phyloP scores from a whole-genome alignment of 2,797 vertebrate genomes.

The Brachyrhaphis roseni region DNA sequence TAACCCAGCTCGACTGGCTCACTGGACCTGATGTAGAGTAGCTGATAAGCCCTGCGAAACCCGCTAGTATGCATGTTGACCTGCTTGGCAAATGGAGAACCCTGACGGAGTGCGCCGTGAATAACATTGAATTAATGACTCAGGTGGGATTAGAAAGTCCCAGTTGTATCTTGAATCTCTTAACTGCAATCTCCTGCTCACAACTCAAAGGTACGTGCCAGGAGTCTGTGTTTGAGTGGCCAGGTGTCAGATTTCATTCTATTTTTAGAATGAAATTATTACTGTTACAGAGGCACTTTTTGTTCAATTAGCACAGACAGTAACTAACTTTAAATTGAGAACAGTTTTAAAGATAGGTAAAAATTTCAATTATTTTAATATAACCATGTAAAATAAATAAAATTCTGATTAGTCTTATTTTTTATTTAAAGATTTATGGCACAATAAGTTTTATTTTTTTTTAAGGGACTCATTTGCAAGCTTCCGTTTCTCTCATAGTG shows the following conservation, averaged over 20 bases:
- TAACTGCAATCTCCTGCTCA: constrained; percentile 43
- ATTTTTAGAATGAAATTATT: constrained; percentile 14
- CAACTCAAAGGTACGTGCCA: constrained; percentile 36
- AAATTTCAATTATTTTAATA: not conserved
- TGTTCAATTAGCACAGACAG: not conserved
- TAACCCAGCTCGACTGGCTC: constrained; percentile 65
- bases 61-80: constrained; percentile 46
- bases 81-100: constrained; percentile 55
- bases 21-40: constrained; percentile 50
- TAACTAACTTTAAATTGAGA: not conserved
- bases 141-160: constrained; percentile 61
- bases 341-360: not conserved
- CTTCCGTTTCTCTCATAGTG: not conserved
- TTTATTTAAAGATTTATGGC: not conserved
- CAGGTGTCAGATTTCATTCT: constrained; percentile 31
- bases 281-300: not conserved
- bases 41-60: constrained; percentile 62
- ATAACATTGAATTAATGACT: constrained; percentile 42
- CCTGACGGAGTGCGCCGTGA: constrained; percentile 29
- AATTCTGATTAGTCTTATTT: not conserved
- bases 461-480: not conserved
- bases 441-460: not conserved
- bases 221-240: constrained; percentile 31
- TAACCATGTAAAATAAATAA: not conserved
- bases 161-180: constrained; percentile 23